Evolutionary conservation across 2,888 invertebrate species (phyloP), one percentile per base, ranked within the genome.

Genomic region (Hirtodrosophila histrioides): DNA sequence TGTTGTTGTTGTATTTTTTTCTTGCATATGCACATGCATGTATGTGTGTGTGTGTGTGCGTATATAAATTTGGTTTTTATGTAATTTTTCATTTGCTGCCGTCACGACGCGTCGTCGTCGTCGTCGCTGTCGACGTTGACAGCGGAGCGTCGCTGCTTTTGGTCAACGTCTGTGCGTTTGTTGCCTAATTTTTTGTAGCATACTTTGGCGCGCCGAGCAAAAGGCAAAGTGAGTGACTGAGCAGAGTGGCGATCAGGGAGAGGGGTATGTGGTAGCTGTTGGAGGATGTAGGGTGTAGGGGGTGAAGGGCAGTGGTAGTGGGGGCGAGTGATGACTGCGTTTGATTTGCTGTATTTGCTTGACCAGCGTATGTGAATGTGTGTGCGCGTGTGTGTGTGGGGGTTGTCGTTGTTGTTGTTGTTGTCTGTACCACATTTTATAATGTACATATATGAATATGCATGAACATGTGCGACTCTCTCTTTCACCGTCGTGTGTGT

Each of bases 51-150:
- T 48, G 43, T 46, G 37, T 46, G 37, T 48, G 40, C 41, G 67
- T 74, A 72, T 73, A 86, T 81, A 85, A 77, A 87, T 87, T 87
- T 81, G 85, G 64, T 85, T 87, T 87, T 81, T 85, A 87, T 87
- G 85, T 81, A 85, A 81, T 81, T 87, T 81, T 85, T 87, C 88
- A 81, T 81, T 81, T 62, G 80, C 67, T 56, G 70, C 46, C 41
- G 55, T 39, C 37, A n/a, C n/a, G 75, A 39, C 12, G 40, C 64
- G 43, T 17, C 48, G 46, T 4, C 35, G 17, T 33, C 37, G 27
- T 27, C 17, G 17, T 27, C 27, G 27, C 55, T 49, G 69, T 31
- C 36, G 56, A 40, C 68, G 62, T 12, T 24, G 69, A 57, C 70
- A 44, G 51, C 51, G 56, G 31, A 35, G 65, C 55, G n/a, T 31